Percentiles rank a stretch among this genome's conserved stretches.
These are phyloP conservation scores for Mesopsocus fuscifrons DNA, from an alignment of 2,888 invertebrate genomes.

Conservation along the genomic window DNA sequence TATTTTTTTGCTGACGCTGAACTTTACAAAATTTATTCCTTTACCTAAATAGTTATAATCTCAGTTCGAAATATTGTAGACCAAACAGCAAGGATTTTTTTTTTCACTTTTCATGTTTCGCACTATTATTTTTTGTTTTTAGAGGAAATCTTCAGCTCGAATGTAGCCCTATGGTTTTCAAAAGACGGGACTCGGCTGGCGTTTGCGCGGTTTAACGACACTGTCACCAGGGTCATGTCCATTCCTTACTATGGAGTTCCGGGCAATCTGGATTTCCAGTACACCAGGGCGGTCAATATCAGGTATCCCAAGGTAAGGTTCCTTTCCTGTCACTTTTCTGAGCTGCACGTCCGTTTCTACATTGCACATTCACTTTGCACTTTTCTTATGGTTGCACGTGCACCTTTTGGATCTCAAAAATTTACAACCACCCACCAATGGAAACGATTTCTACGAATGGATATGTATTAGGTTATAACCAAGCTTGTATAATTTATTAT, in stretches of 20 bases:
- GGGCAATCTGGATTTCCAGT: slow-evolving; percentile 36
- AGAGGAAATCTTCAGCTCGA: slow-evolving; percentile 60
- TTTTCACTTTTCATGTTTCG: slow-evolving; percentile 9
- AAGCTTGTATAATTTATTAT: too few species aligned
- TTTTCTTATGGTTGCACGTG: too few species aligned
- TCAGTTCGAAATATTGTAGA: too few species aligned
- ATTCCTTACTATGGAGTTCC: slow-evolving; percentile 48
- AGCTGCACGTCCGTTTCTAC: too few species aligned
- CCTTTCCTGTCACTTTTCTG: not conserved
- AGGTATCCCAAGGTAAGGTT: slow-evolving; percentile 55
- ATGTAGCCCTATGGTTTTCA: slow-evolving; percentile 65
- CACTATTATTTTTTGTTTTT: slow-evolving; percentile 22
- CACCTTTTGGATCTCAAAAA: too few species aligned
- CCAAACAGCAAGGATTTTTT: slow-evolving; percentile 6
- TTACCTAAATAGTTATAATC: too few species aligned
- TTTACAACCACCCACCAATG: too few species aligned
- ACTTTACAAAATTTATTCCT: too few species aligned
- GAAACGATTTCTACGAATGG: too few species aligned
- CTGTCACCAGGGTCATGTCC: slow-evolving; percentile 38
- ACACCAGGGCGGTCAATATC: slow-evolving; percentile 42
- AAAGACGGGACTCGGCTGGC: slow-evolving; percentile 45
- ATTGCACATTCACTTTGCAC: too few species aligned
- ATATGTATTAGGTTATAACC: too few species aligned
- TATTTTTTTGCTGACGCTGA: too few species aligned
- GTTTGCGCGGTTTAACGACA: slow-evolving; percentile 53